A percentile compares a stretch with the other conserved stretches of the same genome.
Evolutionary conservation across 2,888 invertebrate genomes (phyloP).

Genomic region (Sthenelais limicola): DNA sequence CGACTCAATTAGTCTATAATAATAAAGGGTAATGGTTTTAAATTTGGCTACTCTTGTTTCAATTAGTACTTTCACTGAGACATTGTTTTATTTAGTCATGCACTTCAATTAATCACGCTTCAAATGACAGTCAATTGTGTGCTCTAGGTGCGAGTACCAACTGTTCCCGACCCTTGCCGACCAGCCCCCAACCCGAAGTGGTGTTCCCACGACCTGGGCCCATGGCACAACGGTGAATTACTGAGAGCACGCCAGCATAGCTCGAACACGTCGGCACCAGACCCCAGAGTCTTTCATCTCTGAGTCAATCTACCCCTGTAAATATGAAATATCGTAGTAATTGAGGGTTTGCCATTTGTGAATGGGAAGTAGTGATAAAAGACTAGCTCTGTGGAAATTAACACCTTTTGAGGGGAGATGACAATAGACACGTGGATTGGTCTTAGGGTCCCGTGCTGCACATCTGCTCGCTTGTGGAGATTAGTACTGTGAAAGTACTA

Average conservation of each 20-base stretch:
- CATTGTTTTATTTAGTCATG: slow-evolving; percentile 30
- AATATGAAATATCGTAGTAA: slow-evolving; percentile 33
- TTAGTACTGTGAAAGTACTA: no score
- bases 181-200: no score
- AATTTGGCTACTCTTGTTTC: slow-evolving; percentile 28
- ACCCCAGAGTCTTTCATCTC: slow-evolving; percentile 29
- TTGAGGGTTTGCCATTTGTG: neutral
- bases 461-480: slow-evolving; percentile 29
- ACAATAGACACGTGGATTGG: slow-evolving; percentile 28
- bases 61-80: slow-evolving; percentile 34
- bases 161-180: no score
- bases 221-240: no score
- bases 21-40: slow-evolving; percentile 31
- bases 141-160: no score
- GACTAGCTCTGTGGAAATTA: slow-evolving; percentile 26
- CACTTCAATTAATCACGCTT: slow-evolving; percentile 29
- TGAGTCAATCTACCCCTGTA: slow-evolving; percentile 24
- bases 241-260: no score
- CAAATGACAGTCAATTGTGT: no score
- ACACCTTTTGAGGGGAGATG: slow-evolving; percentile 28
- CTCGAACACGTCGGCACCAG: no score
- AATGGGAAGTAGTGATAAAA: slow-evolving; percentile 32
- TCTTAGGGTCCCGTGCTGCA: slow-evolving; percentile 9
- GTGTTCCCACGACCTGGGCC: no score
- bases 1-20: no score